Conservation (phyloP, 2,888 invertebrate species). For the Lumbricus terrestris region DNA sequence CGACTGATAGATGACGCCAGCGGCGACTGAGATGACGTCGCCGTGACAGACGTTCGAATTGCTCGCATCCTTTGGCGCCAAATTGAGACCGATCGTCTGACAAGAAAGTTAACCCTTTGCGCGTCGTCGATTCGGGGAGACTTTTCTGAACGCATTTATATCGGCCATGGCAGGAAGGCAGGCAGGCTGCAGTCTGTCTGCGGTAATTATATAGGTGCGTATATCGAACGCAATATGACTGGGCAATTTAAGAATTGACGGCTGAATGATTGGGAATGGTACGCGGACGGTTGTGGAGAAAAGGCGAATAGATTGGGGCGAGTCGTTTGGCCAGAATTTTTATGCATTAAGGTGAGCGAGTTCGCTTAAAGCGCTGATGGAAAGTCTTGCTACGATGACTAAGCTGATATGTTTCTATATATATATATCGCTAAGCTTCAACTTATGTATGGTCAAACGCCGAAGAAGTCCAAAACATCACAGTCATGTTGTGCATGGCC, state of each 20-base stretch:
- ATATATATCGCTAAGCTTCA: background rate
- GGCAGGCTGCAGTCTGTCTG: background rate
- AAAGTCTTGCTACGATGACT: conserved; percentile 3
- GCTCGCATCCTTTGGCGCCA: background rate
- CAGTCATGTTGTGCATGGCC: background rate
- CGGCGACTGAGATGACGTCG: background rate
- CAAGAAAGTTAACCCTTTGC: conserved; percentile 3
- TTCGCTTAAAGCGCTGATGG: background rate
- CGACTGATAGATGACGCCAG: conserved; percentile 3
- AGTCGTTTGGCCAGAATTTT: background rate
- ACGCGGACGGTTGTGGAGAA: background rate
- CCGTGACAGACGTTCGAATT: background rate
- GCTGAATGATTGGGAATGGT: background rate
- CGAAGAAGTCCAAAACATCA: background rate
- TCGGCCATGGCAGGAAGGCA: no score
- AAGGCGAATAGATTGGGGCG: background rate
- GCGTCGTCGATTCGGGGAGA: background rate
- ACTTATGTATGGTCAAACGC: background rate
- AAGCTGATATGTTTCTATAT: background rate
- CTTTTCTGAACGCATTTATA: background rate
- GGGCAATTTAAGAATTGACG: conserved; percentile 3
- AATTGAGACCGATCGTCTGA: conserved; percentile 3
- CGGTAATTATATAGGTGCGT: background rate
- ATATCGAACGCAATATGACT: background rate
- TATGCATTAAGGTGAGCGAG: background rate